Base-by-base conservation (phyloP, 2,113 vertebrate species). In the Passer montanus region DNA sequence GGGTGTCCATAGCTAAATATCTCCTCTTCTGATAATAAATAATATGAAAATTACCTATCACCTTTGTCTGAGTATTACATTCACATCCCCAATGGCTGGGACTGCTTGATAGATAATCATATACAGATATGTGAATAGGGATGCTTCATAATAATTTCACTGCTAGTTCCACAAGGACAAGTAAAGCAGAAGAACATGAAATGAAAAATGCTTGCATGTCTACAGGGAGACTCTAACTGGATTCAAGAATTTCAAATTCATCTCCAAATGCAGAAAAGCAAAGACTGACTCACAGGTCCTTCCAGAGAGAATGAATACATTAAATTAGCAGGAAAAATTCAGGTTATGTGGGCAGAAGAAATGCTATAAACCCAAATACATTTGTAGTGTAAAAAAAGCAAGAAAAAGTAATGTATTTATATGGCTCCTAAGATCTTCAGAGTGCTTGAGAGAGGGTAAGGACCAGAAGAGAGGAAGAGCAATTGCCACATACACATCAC, bases 221-320 rank as follows among this genome's bases (percentile, higher is more conserved):
- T 85, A 60, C 0, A 0, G 84, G 53, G 87, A 94, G 37, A 68
- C 23, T 66, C 44, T 88, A 94, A 97, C 83, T 96, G 37, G 63
- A 95, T 95, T 90, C 55, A 73, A 89, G 63, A 93, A 90, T 86
- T 90, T 91, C 64, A 94, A 97, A 87, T 74, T 75, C 72, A 39
- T 73, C 82, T 77, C 76, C 55, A 92, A 87, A 87, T 39, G 62
- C 53, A 86, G 63, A 87, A 70, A 87, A 68, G 35, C 69, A 37
- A 43, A 22, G 27, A 72, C 16, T 87, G 73, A 91, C 73, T 89
- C 73, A 82, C 27, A 46, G 13, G 19, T 28, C n/a, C 72, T 93
- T 93, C 60, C 2, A 3, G 15, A 87, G 62, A 85, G 47, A 44
- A 68, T 5, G 13, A 6, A 3, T 59, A 69, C 0, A 3, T 79